Conservation (phyloP, 1,140 invertebrate genomes). For the Epicauta chinensis region DNA sequence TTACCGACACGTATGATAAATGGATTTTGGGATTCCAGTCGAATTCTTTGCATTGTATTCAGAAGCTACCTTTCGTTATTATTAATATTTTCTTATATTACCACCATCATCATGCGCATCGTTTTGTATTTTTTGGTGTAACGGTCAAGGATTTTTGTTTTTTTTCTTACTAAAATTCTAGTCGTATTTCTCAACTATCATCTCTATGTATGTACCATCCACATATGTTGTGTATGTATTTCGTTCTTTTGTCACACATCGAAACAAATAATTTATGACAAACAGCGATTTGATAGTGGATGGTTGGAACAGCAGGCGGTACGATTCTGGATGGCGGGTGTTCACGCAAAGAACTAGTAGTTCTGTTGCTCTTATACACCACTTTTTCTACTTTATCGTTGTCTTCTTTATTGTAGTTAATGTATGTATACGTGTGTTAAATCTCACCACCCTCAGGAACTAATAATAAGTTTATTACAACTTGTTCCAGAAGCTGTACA, state of each 20-base stretch:
- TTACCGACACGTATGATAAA: conserved; percentile 30
- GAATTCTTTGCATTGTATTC: conserved; percentile 32
- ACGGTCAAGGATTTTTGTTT: neutral
- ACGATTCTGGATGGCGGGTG: conserved; percentile 7
- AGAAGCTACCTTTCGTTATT: conserved; percentile 23
- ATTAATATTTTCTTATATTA: conserved; percentile 18
- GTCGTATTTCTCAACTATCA: conserved; percentile 24
- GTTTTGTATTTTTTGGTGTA: conserved; percentile 1
- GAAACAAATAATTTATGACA: conserved; percentile 25
- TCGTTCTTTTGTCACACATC: conserved; percentile 28
- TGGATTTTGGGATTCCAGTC: conserved; percentile 32
- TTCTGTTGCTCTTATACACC: conserved; percentile 18
- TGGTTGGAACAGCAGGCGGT: conserved; percentile 16
- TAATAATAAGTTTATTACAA: conserved; percentile 13
- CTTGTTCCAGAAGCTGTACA: neutral
- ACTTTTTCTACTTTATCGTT: no score
- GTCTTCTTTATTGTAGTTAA: no score
- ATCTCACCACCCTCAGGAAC: conserved; percentile 9
- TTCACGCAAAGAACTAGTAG: conserved; percentile 20
- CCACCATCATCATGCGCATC: neutral
- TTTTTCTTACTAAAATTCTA: conserved; percentile 15
- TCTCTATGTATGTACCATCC: no score
- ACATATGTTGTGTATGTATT: neutral
- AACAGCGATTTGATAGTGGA: conserved; percentile 25
- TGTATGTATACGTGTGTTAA: no score